These are phyloP conservation scores for Phanerotoma sp. DNA, from an alignment of 2,888 invertebrate genomes.

Conservation along the genomic window DNA sequence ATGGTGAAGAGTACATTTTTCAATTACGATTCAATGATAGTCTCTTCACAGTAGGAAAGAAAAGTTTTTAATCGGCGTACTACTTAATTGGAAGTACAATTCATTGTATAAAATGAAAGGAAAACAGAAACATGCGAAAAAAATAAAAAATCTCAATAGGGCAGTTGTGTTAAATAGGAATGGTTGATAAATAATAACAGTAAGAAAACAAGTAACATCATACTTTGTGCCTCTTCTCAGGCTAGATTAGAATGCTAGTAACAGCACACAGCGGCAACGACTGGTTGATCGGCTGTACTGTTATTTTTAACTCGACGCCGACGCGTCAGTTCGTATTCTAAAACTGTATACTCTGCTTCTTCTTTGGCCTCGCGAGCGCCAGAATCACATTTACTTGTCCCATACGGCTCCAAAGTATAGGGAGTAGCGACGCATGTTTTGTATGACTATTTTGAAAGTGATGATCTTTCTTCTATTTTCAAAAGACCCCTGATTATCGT, in stretches of 20 bases:
- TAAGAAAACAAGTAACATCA: slow-evolving; percentile 5
- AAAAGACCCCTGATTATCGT: slow-evolving; percentile 24
- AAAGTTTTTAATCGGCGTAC: too few relatives aligned
- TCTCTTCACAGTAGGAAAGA: too few relatives aligned
- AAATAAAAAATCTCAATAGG: neutral
- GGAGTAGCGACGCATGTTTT: slow-evolving; percentile 41
- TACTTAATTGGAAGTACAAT: too few relatives aligned
- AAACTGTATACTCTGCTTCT: slow-evolving; percentile 52
- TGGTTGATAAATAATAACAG: neutral
- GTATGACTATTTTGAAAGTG: slow-evolving; percentile 50
- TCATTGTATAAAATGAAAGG: too few relatives aligned
- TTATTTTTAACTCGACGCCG: slow-evolving; percentile 57
- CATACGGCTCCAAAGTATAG: slow-evolving; percentile 19
- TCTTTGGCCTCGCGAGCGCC: slow-evolving; percentile 32
- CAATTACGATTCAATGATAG: too few relatives aligned
- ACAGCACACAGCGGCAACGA: slow-evolving; percentile 38
- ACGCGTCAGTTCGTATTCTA: slow-evolving; percentile 54
- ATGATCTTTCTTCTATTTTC: slow-evolving; percentile 45
- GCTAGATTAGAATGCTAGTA: slow-evolving; percentile 24
- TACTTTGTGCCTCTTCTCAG: neutral
- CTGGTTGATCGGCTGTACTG: slow-evolving; percentile 51
- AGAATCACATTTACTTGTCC: slow-evolving; percentile 22
- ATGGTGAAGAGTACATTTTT: too few relatives aligned
- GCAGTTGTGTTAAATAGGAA: neutral
- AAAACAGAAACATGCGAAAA: neutral